A percentile compares a stretch with the other conserved stretches of the same genome.
These are phyloP conservation scores for Pseudopodoces humilis DNA, from an alignment of 2,113 vertebrate genomes.

Conservation along the genomic window DNA sequence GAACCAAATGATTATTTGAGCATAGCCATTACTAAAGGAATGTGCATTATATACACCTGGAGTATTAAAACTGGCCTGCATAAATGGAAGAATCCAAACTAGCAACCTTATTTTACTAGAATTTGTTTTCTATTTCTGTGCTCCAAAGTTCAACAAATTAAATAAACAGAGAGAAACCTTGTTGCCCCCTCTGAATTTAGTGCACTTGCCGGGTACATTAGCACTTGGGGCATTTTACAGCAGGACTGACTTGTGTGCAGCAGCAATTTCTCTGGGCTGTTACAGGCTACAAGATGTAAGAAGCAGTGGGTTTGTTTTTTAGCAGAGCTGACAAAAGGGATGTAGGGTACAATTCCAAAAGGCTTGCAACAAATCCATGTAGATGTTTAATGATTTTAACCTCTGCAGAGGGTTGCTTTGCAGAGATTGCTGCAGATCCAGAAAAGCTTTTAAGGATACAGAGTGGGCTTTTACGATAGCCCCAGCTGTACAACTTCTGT, in stretches of 20 bases:
- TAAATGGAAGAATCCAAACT: not conserved
- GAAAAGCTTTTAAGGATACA: not conserved
- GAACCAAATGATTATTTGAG: not conserved
- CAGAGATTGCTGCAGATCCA: not conserved
- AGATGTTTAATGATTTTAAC: not conserved
- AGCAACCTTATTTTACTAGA: not conserved
- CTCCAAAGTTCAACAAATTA: not conserved
- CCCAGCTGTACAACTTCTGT: not conserved
- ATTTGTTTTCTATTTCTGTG: not conserved
- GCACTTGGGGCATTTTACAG: not conserved
- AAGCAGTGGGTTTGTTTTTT: not conserved
- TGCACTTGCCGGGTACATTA: not conserved
- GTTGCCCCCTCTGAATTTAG: not conserved
- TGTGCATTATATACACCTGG: not conserved
- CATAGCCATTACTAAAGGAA: not conserved
- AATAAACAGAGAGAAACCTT: not conserved
- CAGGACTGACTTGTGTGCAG: not conserved
- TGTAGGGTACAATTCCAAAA: not conserved
- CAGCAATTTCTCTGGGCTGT: not conserved
- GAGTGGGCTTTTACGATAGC: fast-evolving
- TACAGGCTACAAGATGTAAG: not conserved
- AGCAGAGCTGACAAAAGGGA: not conserved
- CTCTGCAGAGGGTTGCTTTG: not conserved
- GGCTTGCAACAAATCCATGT: not conserved
- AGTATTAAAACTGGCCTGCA: not conserved